Conservation (phyloP, 2,888 invertebrate species). For the Athalia rosae region DNA sequence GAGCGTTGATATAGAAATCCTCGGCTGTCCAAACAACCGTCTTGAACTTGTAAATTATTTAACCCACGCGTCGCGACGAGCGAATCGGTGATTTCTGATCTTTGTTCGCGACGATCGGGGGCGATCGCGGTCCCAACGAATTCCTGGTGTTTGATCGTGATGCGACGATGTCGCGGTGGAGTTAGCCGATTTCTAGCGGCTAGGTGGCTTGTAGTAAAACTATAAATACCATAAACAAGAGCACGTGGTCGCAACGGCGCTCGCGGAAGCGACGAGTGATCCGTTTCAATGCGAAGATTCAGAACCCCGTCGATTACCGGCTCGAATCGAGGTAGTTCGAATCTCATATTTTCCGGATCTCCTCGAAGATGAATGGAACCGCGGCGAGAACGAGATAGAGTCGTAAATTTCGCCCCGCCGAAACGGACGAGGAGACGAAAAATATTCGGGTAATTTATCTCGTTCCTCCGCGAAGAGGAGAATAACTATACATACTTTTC, state of each 20-base stretch:
- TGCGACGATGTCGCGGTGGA: slow-evolving; percentile 1
- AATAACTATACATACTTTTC: no score
- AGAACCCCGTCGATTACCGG: slow-evolving; percentile 7
- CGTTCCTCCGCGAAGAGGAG: no score
- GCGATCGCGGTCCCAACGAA: not conserved
- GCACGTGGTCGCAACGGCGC: slow-evolving; percentile 18
- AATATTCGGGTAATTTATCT: no score
- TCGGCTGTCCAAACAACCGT: slow-evolving; percentile 21
- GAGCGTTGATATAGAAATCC: not conserved
- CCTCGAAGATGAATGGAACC: not conserved
- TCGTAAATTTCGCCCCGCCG: no score
- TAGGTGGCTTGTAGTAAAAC: slow-evolving; percentile 21
- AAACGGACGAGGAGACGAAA: no score
- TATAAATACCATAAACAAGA: slow-evolving; percentile 44
- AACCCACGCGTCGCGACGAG: no score
- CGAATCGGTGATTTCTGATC: no score
- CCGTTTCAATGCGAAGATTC: slow-evolving; percentile 24
- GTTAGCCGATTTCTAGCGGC: not conserved
- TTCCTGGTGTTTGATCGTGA: slow-evolving; percentile 13
- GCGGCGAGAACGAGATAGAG: no score
- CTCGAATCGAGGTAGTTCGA: not conserved
- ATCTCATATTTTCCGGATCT: not conserved
- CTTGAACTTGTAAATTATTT: not conserved
- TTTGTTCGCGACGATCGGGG: no score
- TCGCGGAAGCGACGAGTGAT: not conserved